Conservation (phyloP, 2,797 vertebrate species). For the Apogon hyalosoma region DNA sequence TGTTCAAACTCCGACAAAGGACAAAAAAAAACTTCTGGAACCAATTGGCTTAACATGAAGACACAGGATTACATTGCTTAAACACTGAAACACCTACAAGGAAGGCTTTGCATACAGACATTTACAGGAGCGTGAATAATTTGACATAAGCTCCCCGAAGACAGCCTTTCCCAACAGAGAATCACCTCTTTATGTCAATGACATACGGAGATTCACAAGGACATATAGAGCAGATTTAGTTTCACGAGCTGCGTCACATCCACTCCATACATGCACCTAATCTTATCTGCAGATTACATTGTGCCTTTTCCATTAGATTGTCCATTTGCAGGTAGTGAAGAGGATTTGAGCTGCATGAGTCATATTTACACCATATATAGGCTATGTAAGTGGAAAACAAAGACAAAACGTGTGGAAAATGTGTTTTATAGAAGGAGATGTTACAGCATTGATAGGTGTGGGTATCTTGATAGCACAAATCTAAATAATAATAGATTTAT, state of each 20-base stretch:
- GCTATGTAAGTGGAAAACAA: too few species aligned
- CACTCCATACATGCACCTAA: neutral
- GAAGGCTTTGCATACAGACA: conserved; percentile 22
- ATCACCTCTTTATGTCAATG: conserved; percentile 20
- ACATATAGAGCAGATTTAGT: neutral
- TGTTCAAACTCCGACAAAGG: conserved; percentile 36
- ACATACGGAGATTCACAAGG: conserved; percentile 14
- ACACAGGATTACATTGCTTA: conserved; percentile 53
- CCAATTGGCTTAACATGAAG: conserved; percentile 53
- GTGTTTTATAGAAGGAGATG: neutral
- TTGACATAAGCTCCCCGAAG: conserved; percentile 24
- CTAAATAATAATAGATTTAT: conserved; percentile 13
- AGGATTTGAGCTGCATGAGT: too few species aligned
- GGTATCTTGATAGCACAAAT: conserved; percentile 3
- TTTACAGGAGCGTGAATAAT: conserved; percentile 45
- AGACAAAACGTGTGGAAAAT: neutral
- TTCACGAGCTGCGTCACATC: conserved; percentile 1
- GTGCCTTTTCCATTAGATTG: conserved; percentile 12
- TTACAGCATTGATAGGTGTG: too few species aligned
- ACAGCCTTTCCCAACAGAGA: conserved; percentile 24
- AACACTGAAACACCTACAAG: conserved; percentile 48
- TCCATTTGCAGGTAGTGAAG: too few species aligned
- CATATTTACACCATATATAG: too few species aligned
- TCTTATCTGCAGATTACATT: conserved; percentile 8
- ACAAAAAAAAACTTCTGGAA: conserved; percentile 42